Percentiles rank a stretch among this genome's conserved stretches.
These are phyloP conservation scores for Amiota minor DNA, from an alignment of 2,888 invertebrate species.

Conservation along the genomic window DNA sequence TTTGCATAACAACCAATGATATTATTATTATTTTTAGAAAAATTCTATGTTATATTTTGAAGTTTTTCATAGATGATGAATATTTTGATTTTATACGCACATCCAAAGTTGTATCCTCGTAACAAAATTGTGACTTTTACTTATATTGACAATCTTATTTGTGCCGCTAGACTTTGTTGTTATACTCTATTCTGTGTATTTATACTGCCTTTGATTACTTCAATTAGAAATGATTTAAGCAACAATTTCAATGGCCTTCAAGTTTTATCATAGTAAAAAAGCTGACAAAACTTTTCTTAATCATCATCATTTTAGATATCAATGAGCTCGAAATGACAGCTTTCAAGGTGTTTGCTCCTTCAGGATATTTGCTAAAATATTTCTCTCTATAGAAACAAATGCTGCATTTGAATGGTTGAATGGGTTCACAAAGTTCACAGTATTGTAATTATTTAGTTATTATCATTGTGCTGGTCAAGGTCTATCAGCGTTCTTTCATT, in stretches of 20 bases:
- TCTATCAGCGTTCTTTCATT: slow-evolving; percentile 8
- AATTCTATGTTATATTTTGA: not conserved
- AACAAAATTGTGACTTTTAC: not conserved
- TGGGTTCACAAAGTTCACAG: not conserved
- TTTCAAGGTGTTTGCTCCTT: not conserved
- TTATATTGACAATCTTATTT: not conserved
- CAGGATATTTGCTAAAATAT: not conserved
- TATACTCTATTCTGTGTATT: not conserved
- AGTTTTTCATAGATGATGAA: slow-evolving; percentile 13
- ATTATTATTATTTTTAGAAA: no score
- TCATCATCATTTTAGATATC: slow-evolving; percentile 1
- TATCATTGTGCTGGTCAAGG: not conserved
- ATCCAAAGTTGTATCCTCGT: not conserved
- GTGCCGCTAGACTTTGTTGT: slow-evolving; percentile 5
- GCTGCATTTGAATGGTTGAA: not conserved
- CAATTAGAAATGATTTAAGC: no score
- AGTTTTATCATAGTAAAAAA: no score
- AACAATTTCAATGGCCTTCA: no score
- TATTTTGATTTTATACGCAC: slow-evolving; percentile 23
- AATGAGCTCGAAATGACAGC: slow-evolving; percentile 14
- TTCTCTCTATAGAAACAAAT: not conserved
- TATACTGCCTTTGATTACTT: no score
- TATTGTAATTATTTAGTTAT: no score
- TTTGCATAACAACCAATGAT: no score
- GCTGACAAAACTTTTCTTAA: no score